Evolutionary conservation across 2,888 invertebrate species (phyloP).

Genomic region (Ophion ellenae): DNA sequence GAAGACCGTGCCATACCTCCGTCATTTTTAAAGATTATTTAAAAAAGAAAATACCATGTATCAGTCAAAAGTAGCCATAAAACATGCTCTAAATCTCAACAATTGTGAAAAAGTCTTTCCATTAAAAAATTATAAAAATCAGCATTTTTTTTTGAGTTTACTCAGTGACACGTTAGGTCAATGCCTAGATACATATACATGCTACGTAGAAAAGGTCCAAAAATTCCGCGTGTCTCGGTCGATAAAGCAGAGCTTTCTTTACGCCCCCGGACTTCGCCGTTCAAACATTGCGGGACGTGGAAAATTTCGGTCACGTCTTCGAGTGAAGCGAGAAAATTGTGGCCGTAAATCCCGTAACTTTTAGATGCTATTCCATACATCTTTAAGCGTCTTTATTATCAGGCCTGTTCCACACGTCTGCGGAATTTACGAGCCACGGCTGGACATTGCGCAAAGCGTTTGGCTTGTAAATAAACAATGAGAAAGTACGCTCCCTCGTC

Average conservation of each 20-base stretch:
- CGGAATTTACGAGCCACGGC: neutral
- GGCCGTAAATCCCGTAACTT: neutral
- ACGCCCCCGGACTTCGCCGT: neutral
- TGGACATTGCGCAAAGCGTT: neutral
- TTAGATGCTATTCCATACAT: neutral
- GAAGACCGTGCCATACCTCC: too few species aligned
- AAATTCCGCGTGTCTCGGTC: neutral
- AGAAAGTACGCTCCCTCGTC: too few species aligned
- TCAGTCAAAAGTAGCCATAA: too few species aligned
- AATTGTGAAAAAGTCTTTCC: too few species aligned
- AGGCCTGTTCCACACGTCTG: neutral
- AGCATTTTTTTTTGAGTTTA: too few species aligned
- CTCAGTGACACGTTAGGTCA: too few species aligned
- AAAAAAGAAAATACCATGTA: too few species aligned
- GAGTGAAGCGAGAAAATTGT: conserved; percentile 2
- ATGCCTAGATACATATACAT: too few species aligned
- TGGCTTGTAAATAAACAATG: neutral
- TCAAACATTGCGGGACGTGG: neutral
- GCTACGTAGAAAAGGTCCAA: too few species aligned
- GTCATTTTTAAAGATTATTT: too few species aligned
- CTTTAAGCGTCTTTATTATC: neutral
- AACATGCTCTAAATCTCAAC: too few species aligned
- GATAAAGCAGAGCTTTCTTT: neutral
- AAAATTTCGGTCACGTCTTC: conserved; percentile 18
- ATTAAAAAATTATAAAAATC: too few species aligned